phyloP scores from a whole-genome alignment of 2,797 vertebrate genomes.

The Hyperoplus immaculatus region DNA sequence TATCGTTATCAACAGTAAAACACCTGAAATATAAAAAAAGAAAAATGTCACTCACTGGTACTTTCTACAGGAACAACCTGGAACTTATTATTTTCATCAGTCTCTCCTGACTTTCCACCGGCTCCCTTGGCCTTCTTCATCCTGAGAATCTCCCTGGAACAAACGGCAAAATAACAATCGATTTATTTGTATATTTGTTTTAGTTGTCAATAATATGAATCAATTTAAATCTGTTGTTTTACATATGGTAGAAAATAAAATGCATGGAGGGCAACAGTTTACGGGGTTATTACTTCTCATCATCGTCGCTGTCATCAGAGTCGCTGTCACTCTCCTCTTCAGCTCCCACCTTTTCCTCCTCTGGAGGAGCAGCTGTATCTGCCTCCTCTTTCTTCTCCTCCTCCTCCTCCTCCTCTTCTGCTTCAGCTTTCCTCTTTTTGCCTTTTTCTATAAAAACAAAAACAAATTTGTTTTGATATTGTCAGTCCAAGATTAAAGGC shows the following conservation, averaged over 20 bases:
- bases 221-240: too few relatives aligned
- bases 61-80: conserved; percentile 93
- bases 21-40: not conserved
- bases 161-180: not conserved
- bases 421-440: conserved; percentile 81
- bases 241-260: too few relatives aligned
- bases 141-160: conserved; percentile 81
- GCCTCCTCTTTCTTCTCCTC: conserved; percentile 38
- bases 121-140: conserved; percentile 74
- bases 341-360: conserved; percentile 65
- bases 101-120: conserved; percentile 24
- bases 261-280: not conserved
- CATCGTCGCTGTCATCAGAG: conserved; percentile 86
- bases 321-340: conserved; percentile 75
- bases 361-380: conserved; percentile 19
- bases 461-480: not conserved
- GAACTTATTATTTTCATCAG: conserved; percentile 75
- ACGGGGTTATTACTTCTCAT: conserved; percentile 84
- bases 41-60: conserved; percentile 85
- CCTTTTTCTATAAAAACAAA: conserved; percentile 59
- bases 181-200: not conserved
- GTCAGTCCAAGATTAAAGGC: not conserved
- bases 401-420: conserved; percentile 23
- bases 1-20: not conserved
- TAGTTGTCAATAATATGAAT: not conserved